Conservation (phyloP, 1,140 invertebrate genomes). For the Zaprionus davidi region DNA sequence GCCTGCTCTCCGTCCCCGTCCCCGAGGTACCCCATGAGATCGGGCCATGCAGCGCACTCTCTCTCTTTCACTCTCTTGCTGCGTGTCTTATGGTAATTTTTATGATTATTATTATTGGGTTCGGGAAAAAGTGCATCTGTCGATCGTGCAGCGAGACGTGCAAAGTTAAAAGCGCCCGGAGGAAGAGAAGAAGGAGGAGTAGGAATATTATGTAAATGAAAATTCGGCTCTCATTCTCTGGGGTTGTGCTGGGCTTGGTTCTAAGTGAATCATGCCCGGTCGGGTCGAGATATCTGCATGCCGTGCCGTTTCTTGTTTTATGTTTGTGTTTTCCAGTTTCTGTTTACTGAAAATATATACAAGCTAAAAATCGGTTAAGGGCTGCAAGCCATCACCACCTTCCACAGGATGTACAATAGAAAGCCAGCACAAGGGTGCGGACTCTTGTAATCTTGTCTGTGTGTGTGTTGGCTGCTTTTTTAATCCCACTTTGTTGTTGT, state of each 20-base stretch:
- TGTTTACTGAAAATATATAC: slow-evolving; percentile 36
- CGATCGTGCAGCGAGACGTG: slow-evolving; percentile 66
- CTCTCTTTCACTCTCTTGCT: not conserved
- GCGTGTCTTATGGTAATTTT: slow-evolving; percentile 77
- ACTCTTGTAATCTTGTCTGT: slow-evolving; percentile 55
- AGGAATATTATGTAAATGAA: slow-evolving; percentile 62
- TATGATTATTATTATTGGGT: slow-evolving; percentile 55
- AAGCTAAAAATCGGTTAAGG: slow-evolving; percentile 30
- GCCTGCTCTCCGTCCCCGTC: not conserved
- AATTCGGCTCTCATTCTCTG: not conserved
- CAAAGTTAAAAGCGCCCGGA: slow-evolving; percentile 71
- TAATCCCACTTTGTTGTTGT: slow-evolving; percentile 73
- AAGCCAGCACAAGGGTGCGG: not conserved
- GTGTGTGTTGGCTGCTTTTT: slow-evolving; percentile 63
- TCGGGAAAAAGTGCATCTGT: slow-evolving; percentile 74
- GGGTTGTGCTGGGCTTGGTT: not conserved
- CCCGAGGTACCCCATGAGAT: slow-evolving; percentile 14
- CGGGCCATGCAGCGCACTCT: slow-evolving; percentile 11
- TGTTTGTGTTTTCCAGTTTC: slow-evolving; percentile 35
- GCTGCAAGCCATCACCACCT: slow-evolving; percentile 12
- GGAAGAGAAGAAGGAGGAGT: slow-evolving; percentile 6
- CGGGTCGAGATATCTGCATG: not conserved
- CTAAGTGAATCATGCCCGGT: slow-evolving; percentile 29
- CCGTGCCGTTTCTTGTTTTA: not conserved
- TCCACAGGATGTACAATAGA: not conserved